Base-by-base conservation (phyloP, 2,797 vertebrate species). In the Calcarius lapponicus region DNA sequence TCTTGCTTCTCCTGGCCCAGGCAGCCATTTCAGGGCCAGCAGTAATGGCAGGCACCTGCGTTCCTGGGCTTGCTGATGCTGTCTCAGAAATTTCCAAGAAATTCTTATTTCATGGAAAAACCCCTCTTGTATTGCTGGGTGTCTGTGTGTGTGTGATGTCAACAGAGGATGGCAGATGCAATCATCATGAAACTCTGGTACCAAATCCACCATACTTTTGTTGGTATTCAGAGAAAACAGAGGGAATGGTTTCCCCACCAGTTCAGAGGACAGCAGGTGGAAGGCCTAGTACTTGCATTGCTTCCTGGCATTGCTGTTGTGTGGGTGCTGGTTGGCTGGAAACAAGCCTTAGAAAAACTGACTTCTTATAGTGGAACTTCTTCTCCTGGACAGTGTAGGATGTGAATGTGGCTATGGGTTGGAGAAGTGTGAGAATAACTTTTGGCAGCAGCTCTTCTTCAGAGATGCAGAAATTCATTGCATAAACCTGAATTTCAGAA, bases 231-330 rank as follows among this genome's bases (percentile, higher is more conserved):
- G 42, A 16, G 31, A 53, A 28, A 51, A 29, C 25, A 38, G 32
- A 66, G 53, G 31, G 31, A 70, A 6, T 34, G 22, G 17, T 69
- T 71, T 71, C 38, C 32, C 8, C 45, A 1, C 4, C 11, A 9
- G 11, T 61, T 60, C 4, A 40, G 47, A 51, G 65, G 45, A 18
- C 31, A 53, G 12, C 25, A 26, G 32, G 14, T 57, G 20, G 11
- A 56, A 71, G 61, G 28, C 17, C 32, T 16, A 5, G 6, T 36
- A 9, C 4, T 69, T 29, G 6, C 7, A 1, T 48, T 73, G 2
- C 6, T 51, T 80, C 36, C 15, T 66, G 51, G 7, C 15, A 1
- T 51, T 73, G 2, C 7, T 73, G 0, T 29, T 21, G 25, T 40
- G 53, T 26, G 3, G 11, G 5, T 58, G 25, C 43, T 78, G 60